These are phyloP conservation scores for Thalpophila matura DNA, from an alignment of 2,888 invertebrate genomes.

Conservation along the genomic window DNA sequence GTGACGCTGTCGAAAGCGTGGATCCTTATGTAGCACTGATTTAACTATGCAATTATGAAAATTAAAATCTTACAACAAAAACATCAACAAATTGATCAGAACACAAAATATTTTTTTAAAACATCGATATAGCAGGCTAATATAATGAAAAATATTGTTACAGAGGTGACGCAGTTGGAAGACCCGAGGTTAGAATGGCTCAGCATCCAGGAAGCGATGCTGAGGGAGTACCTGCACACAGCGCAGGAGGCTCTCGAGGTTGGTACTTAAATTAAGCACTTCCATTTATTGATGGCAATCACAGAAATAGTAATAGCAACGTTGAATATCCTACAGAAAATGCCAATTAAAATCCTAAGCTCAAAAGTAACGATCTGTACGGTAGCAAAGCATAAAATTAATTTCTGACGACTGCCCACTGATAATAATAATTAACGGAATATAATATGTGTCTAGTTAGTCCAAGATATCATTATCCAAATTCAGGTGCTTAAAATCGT, in stretches of 20 bases:
- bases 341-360: not conserved
- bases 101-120: too few species aligned
- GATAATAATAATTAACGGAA: not conserved
- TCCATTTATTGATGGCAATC: not conserved
- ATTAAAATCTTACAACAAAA: not conserved
- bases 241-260: slow-evolving; percentile 99
- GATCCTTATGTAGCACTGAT: not conserved
- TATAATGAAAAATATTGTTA: slow-evolving; percentile 67
- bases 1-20: not conserved
- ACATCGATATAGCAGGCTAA: slow-evolving; percentile 21
- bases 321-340: not conserved
- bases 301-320: not conserved
- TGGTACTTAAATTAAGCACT: slow-evolving; percentile 69
- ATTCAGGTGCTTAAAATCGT: not conserved
- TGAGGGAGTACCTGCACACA: slow-evolving; percentile 98
- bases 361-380: too few species aligned
- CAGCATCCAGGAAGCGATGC: slow-evolving; percentile 98
- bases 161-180: slow-evolving; percentile 98
- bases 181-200: slow-evolving; percentile 99
- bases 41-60: not conserved
- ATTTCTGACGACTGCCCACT: not conserved
- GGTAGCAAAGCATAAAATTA: not conserved
- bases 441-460: not conserved
- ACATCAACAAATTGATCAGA: too few species aligned
- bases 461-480: not conserved